phyloP scores from a whole-genome alignment of 2,113 vertebrate species.

The Lonchura striata region DNA sequence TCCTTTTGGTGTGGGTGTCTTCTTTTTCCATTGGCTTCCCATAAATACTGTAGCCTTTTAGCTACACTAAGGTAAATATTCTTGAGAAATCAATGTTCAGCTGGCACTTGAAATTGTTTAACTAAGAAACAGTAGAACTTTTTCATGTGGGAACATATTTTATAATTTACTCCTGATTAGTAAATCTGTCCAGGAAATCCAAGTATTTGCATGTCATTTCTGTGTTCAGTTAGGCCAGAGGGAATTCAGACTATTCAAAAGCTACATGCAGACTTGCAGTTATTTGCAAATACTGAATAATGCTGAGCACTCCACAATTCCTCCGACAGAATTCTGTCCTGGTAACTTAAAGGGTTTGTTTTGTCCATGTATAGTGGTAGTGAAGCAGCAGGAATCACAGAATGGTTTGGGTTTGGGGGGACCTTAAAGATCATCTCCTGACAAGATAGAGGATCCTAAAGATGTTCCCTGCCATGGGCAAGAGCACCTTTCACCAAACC shows the following conservation, averaged over 20 bases:
- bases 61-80: constrained; percentile 1
- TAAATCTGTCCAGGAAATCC: not conserved
- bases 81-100: not conserved
- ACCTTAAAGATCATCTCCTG: not conserved
- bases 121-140: not conserved
- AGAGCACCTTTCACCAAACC: not conserved
- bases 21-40: not conserved
- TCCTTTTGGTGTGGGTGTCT: not conserved
- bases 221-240: not conserved
- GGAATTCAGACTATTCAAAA: not conserved
- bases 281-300: not conserved
- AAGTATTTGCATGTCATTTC: not conserved
- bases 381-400: fast-evolving
- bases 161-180: not conserved
- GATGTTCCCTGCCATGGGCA: not conserved
- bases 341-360: not conserved
- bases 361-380: not conserved
- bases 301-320: not conserved
- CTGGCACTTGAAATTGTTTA: not conserved
- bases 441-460: not conserved
- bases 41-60: not conserved
- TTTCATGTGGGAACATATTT: not conserved
- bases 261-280: not conserved
- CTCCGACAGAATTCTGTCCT: not conserved
- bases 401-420: not conserved